phyloP scores from a whole-genome alignment of 2,888 invertebrate species.

The Hirtodrosophila trivittata region DNA sequence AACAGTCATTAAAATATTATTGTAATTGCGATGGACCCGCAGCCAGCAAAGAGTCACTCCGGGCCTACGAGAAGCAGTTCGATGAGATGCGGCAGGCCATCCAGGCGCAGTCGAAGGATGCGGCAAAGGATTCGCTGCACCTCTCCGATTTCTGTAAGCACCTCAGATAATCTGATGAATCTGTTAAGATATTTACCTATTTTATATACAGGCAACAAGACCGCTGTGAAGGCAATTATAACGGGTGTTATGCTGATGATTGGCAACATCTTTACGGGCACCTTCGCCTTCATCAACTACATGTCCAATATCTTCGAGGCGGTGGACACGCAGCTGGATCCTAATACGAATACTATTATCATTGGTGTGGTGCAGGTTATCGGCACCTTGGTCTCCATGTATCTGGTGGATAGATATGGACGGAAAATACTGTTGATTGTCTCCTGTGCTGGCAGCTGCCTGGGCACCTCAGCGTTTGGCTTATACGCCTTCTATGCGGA shows the following conservation, averaged over 20 bases:
- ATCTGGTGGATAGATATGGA: slow-evolving; percentile 74
- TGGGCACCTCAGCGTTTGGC: slow-evolving; percentile 71
- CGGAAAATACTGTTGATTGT: slow-evolving; percentile 67
- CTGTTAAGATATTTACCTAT: neutral
- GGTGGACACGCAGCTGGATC: slow-evolving; percentile 69
- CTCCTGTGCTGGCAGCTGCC: slow-evolving; percentile 63
- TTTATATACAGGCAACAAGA: slow-evolving; percentile 59
- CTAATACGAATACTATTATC: slow-evolving; percentile 78
- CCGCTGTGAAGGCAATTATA: slow-evolving; percentile 61
- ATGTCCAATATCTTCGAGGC: slow-evolving; percentile 75
- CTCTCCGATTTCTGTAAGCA: slow-evolving; percentile 65
- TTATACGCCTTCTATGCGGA: slow-evolving; percentile 66
- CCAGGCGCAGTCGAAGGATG: slow-evolving; percentile 35
- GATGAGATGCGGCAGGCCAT: slow-evolving; percentile 52
- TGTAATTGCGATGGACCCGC: slow-evolving; percentile 54
- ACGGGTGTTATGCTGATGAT: slow-evolving; percentile 67
- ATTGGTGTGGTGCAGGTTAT: slow-evolving; percentile 75
- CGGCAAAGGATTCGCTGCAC: slow-evolving; percentile 19
- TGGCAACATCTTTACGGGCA: slow-evolving; percentile 70
- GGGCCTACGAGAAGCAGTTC: slow-evolving; percentile 51
- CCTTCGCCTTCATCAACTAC: slow-evolving; percentile 77
- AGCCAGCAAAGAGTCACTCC: slow-evolving; percentile 56
- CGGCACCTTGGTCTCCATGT: slow-evolving; percentile 68
- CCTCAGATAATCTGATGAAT: neutral
- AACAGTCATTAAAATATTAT: slow-evolving; percentile 66